Base-by-base conservation (phyloP, 2,113 vertebrate genomes). In the Dicentrarchus labrax region DNA sequence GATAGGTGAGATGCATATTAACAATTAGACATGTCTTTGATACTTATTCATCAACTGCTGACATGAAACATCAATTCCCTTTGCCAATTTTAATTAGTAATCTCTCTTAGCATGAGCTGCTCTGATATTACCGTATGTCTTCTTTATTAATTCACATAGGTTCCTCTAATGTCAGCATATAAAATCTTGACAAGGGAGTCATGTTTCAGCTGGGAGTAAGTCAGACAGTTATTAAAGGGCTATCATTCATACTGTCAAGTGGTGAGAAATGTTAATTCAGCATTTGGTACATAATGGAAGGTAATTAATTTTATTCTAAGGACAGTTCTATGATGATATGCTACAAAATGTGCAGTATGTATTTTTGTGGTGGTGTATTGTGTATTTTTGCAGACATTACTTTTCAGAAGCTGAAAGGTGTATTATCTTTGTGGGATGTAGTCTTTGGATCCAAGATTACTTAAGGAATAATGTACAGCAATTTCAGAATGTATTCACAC, bases 41-140 rank as follows among this genome's bases (percentile, higher is more conserved):
- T 91, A 83, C 78, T 83, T 86, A 90, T 89, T 89, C 84, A 89
- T 91, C 89, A 91, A 54, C 77, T 68, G 85, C 90, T 90, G 86
- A 93, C 88, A 90, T 48, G 82, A 92, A 91, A 90, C 83, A 92
- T 78, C 74, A 73, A 91, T 94, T 89, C 82, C 72, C 86, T 83
- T 82, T 84, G 73, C 84, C 72, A 78, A 70, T 87, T 89, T 87
- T 86, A 93, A 94, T 93, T 80, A 92, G 82, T 78, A 75, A 87
- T 86, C 88, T 86, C 80, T 54, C 64, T 80, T 72, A 86, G 65
- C 45, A 43, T 57, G 78, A 86, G 78, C 54, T 64, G 78, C 54
- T 66, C 43, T 62, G 30, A 71, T 86, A 77, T 82, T 83, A 74
- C 54, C n/a, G 16, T 78, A 83, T 69, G 61, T 73, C 82, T 85